Percentiles rank a stretch among this genome's conserved stretches.
Evolutionary conservation across 2,797 vertebrate species (phyloP).

Genomic region (Anguilla obscura): DNA sequence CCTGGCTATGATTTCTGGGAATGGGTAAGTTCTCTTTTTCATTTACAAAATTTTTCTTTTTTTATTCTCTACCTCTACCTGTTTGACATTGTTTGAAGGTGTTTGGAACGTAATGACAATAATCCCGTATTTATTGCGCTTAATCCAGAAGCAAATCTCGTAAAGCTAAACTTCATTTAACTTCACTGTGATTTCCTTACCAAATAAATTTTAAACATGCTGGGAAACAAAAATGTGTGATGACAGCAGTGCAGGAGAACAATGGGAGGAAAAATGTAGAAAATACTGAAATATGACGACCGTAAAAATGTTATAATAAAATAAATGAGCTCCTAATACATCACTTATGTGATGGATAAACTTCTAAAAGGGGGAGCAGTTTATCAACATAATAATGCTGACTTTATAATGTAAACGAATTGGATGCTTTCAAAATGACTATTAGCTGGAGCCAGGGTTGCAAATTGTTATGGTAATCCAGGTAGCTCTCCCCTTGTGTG

Average conservation of each 20-base stretch:
- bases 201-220: background rate
- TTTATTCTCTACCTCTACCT: no score
- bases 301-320: background rate
- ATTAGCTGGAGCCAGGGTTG: slow-evolving; percentile 51
- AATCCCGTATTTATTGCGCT: background rate
- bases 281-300: slow-evolving; percentile 14
- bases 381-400: slow-evolving; percentile 57
- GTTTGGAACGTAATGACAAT: background rate
- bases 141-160: background rate
- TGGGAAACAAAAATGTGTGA: background rate
- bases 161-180: background rate
- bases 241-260: background rate
- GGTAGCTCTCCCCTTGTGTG: slow-evolving; percentile 55
- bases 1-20: slow-evolving; percentile 22
- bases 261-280: background rate
- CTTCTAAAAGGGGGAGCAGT: slow-evolving; percentile 42
- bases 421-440: slow-evolving; percentile 56
- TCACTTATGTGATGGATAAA: slow-evolving; percentile 35
- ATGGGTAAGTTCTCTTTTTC: no score
- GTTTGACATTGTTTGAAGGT: slow-evolving; percentile 17
- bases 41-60: no score
- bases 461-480: slow-evolving; percentile 60
- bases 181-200: background rate
- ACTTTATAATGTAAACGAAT: slow-evolving; percentile 59
- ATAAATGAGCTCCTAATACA: slow-evolving; percentile 30